These are phyloP conservation scores for Cercopithecus diana DNA, from an alignment of 2,797 vertebrate genomes.

Conservation along the genomic window DNA sequence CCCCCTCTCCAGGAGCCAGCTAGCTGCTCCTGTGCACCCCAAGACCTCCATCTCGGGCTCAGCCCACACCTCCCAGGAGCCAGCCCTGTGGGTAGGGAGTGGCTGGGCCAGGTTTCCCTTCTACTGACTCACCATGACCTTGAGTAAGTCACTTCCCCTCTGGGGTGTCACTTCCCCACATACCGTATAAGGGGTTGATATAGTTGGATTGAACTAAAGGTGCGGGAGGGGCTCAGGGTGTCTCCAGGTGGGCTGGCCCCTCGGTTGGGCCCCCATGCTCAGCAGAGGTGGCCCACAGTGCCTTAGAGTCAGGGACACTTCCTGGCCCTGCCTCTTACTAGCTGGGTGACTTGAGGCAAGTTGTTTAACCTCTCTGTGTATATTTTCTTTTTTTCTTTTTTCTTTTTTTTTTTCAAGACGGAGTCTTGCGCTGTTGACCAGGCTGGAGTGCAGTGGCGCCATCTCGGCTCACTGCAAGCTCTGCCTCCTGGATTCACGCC, in stretches of 20 bases:
- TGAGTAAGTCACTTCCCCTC: slow-evolving; percentile 64
- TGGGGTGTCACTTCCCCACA: neutral
- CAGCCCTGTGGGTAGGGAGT: slow-evolving; percentile 37
- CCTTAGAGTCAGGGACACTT: neutral
- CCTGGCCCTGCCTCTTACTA: neutral
- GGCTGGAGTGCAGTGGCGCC: no score
- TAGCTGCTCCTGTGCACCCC: neutral
- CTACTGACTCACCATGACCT: slow-evolving; percentile 62
- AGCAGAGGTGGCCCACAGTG: neutral
- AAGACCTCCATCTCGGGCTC: neutral
- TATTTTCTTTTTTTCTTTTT: neutral
- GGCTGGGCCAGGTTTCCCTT: slow-evolving; percentile 58
- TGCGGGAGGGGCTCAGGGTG: neutral
- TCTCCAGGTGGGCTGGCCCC: neutral
- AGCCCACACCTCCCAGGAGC: neutral
- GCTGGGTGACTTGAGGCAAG: neutral
- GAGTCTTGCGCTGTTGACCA: no score
- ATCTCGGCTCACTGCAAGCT: no score
- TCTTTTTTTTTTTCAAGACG: no score
- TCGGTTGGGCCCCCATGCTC: neutral
- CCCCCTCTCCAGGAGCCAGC: neutral
- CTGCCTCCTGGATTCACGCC: no score
- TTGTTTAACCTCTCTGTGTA: neutral
- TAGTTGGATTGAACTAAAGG: neutral
- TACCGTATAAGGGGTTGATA: neutral